Evolutionary conservation across 2,797 vertebrate species (phyloP).

Genomic region (Anabacerthia variegaticeps): DNA sequence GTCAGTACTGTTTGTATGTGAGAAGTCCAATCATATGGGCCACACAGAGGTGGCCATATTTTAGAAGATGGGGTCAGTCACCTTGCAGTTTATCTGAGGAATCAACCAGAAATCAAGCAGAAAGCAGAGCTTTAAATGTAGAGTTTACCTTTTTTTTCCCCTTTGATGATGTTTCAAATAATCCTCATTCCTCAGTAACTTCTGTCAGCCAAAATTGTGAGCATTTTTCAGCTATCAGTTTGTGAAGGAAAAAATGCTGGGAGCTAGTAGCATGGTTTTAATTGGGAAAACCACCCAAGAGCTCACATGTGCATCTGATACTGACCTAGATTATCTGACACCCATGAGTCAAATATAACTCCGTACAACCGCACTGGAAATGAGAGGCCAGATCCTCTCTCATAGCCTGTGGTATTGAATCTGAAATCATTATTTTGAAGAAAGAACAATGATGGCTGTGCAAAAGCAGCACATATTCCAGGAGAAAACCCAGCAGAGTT

Average conservation of each 20-base stretch:
- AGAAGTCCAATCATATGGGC: background rate
- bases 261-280: slow-evolving; percentile 22
- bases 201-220: background rate
- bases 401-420: background rate
- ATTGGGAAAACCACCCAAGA: slow-evolving; percentile 59
- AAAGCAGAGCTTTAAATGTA: background rate
- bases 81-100: background rate
- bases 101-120: background rate
- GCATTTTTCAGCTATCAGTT: slow-evolving; percentile 46
- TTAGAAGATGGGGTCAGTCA: background rate
- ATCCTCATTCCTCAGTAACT: slow-evolving; percentile 34
- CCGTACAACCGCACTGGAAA: background rate
- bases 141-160: background rate
- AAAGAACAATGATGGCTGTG: background rate
- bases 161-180: slow-evolving; percentile 20
- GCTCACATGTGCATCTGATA: background rate
- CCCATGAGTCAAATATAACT: background rate
- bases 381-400: background rate
- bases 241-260: slow-evolving; percentile 28
- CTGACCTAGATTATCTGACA: slow-evolving; percentile 40
- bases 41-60: background rate
- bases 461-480: background rate
- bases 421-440: slow-evolving; percentile 4
- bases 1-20: background rate
- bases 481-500: background rate